A percentile compares a stretch with the other conserved stretches of the same genome.
Conservation (phyloP, 2,888 invertebrate species). For the Rambutsinella grinnellia region DNA sequence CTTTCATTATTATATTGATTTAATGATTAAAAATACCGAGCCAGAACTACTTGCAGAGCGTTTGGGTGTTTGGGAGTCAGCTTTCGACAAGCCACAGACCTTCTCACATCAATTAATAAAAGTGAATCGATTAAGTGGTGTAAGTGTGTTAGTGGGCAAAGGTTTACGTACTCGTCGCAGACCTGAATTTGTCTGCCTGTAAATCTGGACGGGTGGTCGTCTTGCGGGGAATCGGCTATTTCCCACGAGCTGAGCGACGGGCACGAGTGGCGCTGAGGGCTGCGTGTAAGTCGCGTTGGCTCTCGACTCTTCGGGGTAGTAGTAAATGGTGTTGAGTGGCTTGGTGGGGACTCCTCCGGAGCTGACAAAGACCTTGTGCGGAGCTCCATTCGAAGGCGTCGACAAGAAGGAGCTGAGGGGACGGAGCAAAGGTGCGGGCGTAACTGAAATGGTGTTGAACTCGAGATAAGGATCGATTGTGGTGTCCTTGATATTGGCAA, state of each 20-base stretch:
- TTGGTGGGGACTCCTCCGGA: constrained; percentile 32
- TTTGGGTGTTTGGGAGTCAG: constrained; percentile 1
- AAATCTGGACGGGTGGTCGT: constrained; percentile 35
- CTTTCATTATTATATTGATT: too few species aligned
- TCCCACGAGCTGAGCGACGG: constrained; percentile 20
- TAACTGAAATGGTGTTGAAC: constrained; percentile 33
- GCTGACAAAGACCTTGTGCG: constrained; percentile 40
- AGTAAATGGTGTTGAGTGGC: constrained; percentile 41
- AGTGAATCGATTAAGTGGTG: constrained; percentile 28
- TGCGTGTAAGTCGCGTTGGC: constrained; percentile 25
- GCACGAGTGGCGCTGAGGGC: constrained; percentile 8
- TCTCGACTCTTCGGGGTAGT: constrained; percentile 42
- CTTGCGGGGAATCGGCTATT: constrained; percentile 36
- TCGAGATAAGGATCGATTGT: constrained; percentile 33
- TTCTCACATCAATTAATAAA: constrained; percentile 10
- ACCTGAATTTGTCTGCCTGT: constrained; percentile 52
- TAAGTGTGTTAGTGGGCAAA: constrained; percentile 52
- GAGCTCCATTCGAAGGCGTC: constrained; percentile 38
- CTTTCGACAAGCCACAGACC: constrained; percentile 22
- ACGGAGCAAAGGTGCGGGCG: constrained; percentile 9
- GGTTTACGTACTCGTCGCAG: constrained; percentile 49
- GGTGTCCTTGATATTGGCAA: constrained; percentile 34
- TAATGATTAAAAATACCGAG: too few species aligned
- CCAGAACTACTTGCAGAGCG: too few species aligned
- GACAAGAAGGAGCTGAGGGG: constrained; percentile 4